Percentiles rank a stretch among this genome's conserved stretches.
phyloP scores from a whole-genome alignment of 1,140 invertebrate species.

The Ceratina calcarata region DNA sequence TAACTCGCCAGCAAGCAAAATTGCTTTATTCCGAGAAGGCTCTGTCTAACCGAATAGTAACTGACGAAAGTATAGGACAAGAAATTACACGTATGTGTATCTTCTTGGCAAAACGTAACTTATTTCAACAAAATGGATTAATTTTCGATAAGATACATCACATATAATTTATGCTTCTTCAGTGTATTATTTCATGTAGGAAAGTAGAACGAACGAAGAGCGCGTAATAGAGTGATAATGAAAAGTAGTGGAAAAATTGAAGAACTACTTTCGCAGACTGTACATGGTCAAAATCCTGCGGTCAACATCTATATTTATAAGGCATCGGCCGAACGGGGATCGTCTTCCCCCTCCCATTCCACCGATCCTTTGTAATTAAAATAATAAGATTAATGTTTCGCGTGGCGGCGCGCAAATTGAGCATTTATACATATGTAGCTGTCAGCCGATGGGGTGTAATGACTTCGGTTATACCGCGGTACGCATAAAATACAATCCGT shows the following conservation, averaged over 20 bases:
- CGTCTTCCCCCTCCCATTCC: not conserved
- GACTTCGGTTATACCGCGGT: constrained; percentile 37
- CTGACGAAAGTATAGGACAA: not conserved
- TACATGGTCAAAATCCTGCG: constrained; percentile 49
- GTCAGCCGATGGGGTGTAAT: constrained; percentile 55
- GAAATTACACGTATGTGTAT: too few species aligned
- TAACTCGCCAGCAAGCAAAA: not conserved
- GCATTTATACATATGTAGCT: constrained; percentile 64
- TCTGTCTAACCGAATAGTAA: not conserved
- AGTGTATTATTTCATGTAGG: not conserved
- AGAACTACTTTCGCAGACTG: constrained; percentile 50
- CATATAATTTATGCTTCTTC: not conserved
- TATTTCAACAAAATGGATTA: too few species aligned
- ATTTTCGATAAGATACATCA: too few species aligned
- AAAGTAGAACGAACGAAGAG: not conserved
- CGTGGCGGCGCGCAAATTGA: constrained; percentile 58
- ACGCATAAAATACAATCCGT: constrained; percentile 42
- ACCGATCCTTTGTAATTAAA: constrained; percentile 61
- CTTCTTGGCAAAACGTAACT: too few species aligned
- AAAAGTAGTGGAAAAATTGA: not conserved
- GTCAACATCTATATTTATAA: constrained; percentile 61
- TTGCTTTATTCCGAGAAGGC: not conserved
- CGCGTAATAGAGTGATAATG: too few species aligned
- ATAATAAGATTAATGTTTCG: constrained; percentile 64
- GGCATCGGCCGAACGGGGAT: constrained; percentile 44